A percentile compares a stretch with the other conserved stretches of the same genome.
Conservation (phyloP, 2,888 invertebrate genomes). For the Brachylomia viminalis region DNA sequence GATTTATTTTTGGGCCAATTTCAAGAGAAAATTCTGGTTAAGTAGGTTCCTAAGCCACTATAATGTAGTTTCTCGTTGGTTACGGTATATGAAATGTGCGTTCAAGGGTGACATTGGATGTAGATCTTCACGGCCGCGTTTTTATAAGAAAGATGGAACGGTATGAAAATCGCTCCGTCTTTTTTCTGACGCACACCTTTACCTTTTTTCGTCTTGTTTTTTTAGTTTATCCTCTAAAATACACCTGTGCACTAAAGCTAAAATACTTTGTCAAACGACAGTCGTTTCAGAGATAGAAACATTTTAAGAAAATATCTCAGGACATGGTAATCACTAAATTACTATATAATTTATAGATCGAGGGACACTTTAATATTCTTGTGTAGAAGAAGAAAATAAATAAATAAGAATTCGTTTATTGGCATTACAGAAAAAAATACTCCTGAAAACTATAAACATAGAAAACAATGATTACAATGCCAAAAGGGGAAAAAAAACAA, state of each 20-base stretch:
- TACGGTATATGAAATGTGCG: constrained; percentile 10
- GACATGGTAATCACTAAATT: background rate
- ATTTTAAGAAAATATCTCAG: too few relatives aligned
- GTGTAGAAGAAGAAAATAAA: too few relatives aligned
- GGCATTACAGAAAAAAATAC: too few relatives aligned
- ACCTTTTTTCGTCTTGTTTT: background rate
- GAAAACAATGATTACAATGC: too few relatives aligned
- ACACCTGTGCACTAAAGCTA: constrained; percentile 16
- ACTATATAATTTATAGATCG: background rate
- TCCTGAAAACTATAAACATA: too few relatives aligned
- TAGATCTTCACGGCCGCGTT: background rate
- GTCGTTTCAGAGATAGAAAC: background rate
- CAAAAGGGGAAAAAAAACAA: too few relatives aligned
- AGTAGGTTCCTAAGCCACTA: background rate
- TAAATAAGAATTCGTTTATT: too few relatives aligned
- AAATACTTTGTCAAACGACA: background rate
- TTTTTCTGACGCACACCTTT: constrained; percentile 8
- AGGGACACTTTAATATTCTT: background rate
- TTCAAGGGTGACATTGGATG: constrained; percentile 44
- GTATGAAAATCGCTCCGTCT: constrained; percentile 6
- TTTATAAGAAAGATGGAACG: constrained; percentile 25
- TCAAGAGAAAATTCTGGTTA: constrained; percentile 3
- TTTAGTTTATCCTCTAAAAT: constrained; percentile 12
- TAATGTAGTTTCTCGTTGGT: constrained; percentile 7
- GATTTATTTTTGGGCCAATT: constrained; percentile 27